These are phyloP conservation scores for Momotus momota DNA, from an alignment of 2,797 vertebrate genomes.

Conservation along the genomic window DNA sequence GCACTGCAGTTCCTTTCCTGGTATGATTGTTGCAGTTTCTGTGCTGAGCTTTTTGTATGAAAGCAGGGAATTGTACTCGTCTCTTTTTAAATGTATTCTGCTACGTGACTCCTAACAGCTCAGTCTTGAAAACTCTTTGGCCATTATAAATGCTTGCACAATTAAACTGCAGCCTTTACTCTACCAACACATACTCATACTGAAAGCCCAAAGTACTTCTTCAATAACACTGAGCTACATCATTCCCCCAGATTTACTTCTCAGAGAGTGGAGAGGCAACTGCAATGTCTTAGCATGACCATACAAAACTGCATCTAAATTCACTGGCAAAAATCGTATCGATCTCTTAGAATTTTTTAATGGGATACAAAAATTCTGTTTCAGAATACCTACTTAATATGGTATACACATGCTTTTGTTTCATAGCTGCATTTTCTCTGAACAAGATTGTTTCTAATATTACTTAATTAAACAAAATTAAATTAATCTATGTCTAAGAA, in stretches of 20 bases:
- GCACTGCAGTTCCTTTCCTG: slow-evolving; percentile 4
- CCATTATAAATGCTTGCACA: slow-evolving; percentile 27
- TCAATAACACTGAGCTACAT: neutral
- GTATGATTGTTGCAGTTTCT: slow-evolving; percentile 4
- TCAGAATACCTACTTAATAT: neutral
- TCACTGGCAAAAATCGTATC: slow-evolving; percentile 4
- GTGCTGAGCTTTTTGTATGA: slow-evolving; percentile 32
- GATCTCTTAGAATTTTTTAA: slow-evolving; percentile 16
- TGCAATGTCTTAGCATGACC: neutral
- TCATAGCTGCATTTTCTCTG: slow-evolving; percentile 33
- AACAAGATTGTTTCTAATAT: slow-evolving; percentile 62
- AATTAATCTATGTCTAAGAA: slow-evolving; percentile 75
- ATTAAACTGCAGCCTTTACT: neutral
- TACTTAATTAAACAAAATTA: slow-evolving; percentile 72
- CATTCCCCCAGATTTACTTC: neutral
- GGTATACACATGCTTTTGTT: slow-evolving; percentile 31
- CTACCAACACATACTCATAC: neutral
- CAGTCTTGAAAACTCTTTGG: slow-evolving; percentile 11
- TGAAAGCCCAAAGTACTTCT: neutral
- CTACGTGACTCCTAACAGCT: neutral
- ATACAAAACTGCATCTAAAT: neutral
- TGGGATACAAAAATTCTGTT: neutral
- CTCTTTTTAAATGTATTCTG: slow-evolving; percentile 20
- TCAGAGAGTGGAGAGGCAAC: neutral
- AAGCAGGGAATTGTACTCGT: slow-evolving; percentile 32